Conservation (phyloP, 2,113 vertebrate genomes). For the Protobothrops flavoviridis region DNA sequence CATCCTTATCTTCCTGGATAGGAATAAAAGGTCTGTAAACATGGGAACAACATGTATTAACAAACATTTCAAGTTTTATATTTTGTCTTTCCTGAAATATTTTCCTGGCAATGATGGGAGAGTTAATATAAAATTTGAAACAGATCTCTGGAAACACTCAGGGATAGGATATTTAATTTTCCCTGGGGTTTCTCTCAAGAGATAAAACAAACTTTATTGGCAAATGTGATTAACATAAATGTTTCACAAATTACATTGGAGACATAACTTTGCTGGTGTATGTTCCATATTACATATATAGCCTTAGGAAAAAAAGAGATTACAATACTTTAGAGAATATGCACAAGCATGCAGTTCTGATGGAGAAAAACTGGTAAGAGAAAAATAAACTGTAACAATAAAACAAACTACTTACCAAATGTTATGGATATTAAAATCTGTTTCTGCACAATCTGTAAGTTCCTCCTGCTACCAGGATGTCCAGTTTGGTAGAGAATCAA, state of each 20-base stretch:
- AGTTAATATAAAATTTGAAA: no score
- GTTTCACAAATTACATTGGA: neutral
- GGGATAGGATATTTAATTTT: neutral
- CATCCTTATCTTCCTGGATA: no score
- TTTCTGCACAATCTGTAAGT: neutral
- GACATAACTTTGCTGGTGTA: neutral
- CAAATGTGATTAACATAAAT: neutral
- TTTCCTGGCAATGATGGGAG: no score
- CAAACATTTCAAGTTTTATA: no score
- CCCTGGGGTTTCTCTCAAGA: neutral
- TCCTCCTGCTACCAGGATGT: conserved; percentile 30
- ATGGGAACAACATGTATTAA: no score
- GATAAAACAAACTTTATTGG: neutral
- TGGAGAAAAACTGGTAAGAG: neutral
- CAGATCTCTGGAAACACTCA: neutral
- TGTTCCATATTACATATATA: neutral
- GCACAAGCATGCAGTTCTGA: neutral
- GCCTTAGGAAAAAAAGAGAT: neutral
- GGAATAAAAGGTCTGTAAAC: no score
- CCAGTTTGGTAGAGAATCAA: neutral
- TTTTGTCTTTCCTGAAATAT: no score
- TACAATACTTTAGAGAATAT: neutral
- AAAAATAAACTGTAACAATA: accelerated
- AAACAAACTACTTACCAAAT: conserved; percentile 32
- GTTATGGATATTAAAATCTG: accelerated